Evolutionary conservation across 2,888 invertebrate species (phyloP).

Genomic region (Drosophila birchii): DNA sequence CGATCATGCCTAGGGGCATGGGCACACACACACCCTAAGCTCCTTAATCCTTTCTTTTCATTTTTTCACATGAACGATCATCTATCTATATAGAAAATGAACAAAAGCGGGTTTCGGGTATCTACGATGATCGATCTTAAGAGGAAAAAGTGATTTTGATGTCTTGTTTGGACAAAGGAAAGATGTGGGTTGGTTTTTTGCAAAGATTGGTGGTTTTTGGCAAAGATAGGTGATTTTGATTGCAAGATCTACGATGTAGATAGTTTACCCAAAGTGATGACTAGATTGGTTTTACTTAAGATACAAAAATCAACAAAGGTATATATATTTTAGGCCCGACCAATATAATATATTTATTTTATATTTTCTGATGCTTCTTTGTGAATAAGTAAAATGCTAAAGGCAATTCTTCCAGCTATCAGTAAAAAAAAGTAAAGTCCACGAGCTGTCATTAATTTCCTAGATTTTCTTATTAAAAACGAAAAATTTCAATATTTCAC

Average conservation of each 20-base stretch:
- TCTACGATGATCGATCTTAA: slow-evolving; percentile 23
- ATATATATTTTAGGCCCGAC: background rate
- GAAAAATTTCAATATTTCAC: background rate
- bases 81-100: slow-evolving; percentile 1
- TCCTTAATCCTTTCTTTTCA: slow-evolving; percentile 36
- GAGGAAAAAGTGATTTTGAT: slow-evolving; percentile 15
- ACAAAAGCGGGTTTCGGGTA: slow-evolving; percentile 15
- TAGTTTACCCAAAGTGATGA: background rate
- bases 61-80: slow-evolving; percentile 36
- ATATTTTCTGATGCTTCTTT: background rate
- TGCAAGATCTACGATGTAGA: background rate
- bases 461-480: background rate
- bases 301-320: background rate
- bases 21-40: slow-evolving; percentile 26
- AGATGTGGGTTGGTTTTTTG: slow-evolving; percentile 10
- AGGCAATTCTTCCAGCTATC: background rate
- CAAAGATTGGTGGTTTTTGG: slow-evolving; percentile 1
- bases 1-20: slow-evolving; percentile 34
- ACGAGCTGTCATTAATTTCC: background rate
- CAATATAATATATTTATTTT: too few relatives aligned
- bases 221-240: slow-evolving; percentile 22
- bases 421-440: background rate
- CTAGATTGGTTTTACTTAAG: background rate
- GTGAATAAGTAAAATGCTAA: background rate
- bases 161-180: slow-evolving; percentile 6